Conservation (phyloP, 2,113 vertebrate species). For the Onychostruthus taczanowskii region DNA sequence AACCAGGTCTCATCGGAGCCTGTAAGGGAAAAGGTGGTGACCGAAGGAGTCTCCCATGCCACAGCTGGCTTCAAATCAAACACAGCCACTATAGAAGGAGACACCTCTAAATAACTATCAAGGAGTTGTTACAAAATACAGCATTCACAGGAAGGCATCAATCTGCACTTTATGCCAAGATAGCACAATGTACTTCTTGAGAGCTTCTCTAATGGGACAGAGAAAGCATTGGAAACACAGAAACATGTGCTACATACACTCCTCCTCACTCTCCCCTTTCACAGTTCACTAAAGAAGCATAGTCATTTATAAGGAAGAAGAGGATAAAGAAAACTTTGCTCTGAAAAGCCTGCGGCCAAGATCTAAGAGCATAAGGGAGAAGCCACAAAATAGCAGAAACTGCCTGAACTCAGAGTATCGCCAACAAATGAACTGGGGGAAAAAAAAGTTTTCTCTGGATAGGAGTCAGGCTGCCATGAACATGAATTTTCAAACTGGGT, state of each 20-base stretch:
- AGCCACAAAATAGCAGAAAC: not conserved
- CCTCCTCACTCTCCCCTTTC: not conserved
- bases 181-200: constrained; percentile 69
- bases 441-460: not conserved
- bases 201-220: constrained; percentile 36
- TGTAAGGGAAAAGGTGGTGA: constrained; percentile 26
- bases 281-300: constrained; percentile 30
- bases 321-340: not conserved
- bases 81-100: constrained; percentile 21
- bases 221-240: constrained; percentile 48
- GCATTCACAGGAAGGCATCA: constrained; percentile 70
- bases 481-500: not conserved
- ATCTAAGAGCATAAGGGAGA: not conserved
- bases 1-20: constrained; percentile 23
- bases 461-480: not conserved
- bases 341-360: not conserved
- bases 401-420: not conserved
- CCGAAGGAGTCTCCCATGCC: not conserved
- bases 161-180: constrained; percentile 63
- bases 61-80: constrained; percentile 66
- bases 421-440: not conserved
- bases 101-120: constrained; percentile 63
- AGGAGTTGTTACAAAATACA: constrained; percentile 46
- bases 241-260: constrained; percentile 20
- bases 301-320: constrained; percentile 21